Base-by-base conservation (phyloP, 2,113 vertebrate species). In the Willisornis vidua region DNA sequence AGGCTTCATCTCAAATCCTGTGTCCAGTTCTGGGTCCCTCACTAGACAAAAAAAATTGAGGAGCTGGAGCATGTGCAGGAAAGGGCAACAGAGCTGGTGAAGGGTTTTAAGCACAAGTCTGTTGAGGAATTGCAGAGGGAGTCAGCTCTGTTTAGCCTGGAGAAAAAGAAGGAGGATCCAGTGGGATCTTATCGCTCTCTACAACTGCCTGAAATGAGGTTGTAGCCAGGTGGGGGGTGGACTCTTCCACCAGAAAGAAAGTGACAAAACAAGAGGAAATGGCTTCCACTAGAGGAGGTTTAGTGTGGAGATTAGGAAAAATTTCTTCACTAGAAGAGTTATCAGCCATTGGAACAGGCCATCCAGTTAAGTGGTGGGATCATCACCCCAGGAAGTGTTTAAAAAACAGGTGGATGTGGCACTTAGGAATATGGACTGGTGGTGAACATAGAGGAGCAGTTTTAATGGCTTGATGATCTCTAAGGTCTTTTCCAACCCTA, bases 221-320 rank as follows among this genome's bases (percentile, higher is more conserved):
- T 35, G 62, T 3, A 43, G 28, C 19, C 48, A 39, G 0, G 0
- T 39, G 12, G 55, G 7, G 5, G 3, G 54, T 1, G 1, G 10
- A 12, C 28, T 29, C n/a, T 54, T 15, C 23, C 62, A 19, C 33
- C 9, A 39, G n/a, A n/a, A 6, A 78, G 14, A 6, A 23, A 46
- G 33, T 2, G 3, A 10, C 5, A 46, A 33, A 28, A 87, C 22
- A 33, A 70, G 33, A 46, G 28, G 23, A 54, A 55, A 48, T 20
- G 15, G 15, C 10, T n/a, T 71, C 3, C 19, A 24, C 12, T 28
- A 55, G 14, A 48, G 9, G 7, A 46, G 1, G 18, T 61, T 61
- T 24, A 46, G 14, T 15, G 19, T 33, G 59, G 20, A 54, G 52
- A n/a, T 77, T 23, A 45, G 33, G 33, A 65, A 87, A 25, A 22